Evolutionary conservation across 2,113 vertebrate genomes (phyloP).

Genomic region (Trichechus manatus): DNA sequence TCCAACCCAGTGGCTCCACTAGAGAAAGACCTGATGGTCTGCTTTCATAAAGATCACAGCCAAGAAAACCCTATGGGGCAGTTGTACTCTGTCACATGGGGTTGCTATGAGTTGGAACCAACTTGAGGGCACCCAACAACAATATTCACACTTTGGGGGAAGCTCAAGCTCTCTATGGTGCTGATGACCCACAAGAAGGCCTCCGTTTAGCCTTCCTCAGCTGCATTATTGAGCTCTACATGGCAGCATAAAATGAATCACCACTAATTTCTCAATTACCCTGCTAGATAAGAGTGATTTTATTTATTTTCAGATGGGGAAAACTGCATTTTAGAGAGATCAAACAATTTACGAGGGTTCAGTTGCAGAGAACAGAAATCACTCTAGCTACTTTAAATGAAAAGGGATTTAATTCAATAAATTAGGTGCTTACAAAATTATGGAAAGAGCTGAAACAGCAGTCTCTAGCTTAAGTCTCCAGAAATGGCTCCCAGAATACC

Average conservation of each 20-base stretch:
- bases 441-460: not conserved
- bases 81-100: no score
- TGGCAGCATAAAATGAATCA: not conserved
- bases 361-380: not conserved
- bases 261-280: not conserved
- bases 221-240: not conserved
- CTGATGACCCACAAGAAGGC: not conserved
- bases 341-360: not conserved
- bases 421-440: not conserved
- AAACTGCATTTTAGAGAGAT: not conserved
- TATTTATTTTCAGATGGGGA: not conserved
- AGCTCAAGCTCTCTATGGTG: not conserved
- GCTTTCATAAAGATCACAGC: no score
- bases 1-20: no score
- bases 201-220: not conserved
- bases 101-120: no score
- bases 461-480: not conserved
- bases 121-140: no score
- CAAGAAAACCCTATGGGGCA: no score
- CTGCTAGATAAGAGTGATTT: not conserved
- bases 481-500: not conserved
- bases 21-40: no score
- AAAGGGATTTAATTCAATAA: slow-evolving; percentile 55
- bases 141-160: not conserved
- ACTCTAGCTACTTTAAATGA: slow-evolving; percentile 23